Evolutionary conservation across 2,797 vertebrate genomes (phyloP), one percentile per base, ranked within the genome.

Genomic region (Typhlichthys subterraneus): DNA sequence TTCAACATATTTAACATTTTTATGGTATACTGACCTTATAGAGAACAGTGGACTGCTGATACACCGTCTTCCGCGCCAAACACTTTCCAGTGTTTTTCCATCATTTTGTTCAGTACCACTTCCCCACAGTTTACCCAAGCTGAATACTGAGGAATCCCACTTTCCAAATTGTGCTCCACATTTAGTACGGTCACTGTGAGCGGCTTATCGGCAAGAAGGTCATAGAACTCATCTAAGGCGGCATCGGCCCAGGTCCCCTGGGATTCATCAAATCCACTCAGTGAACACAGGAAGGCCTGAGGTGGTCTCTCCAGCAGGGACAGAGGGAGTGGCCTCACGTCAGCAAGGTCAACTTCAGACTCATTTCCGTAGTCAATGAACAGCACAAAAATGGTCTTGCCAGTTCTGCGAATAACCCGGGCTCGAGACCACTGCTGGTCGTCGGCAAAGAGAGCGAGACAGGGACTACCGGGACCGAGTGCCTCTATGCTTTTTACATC

Each of bases 311-410:
- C 52, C 50, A 94, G 57, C 29, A 98, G 83, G 12, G 70, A 73
- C 29, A 53, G 1, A 0, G 95, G 88, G 12, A 97, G 76, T 10
- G 73, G 67, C 73, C 70, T 92, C 17, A 96, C 65, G 33, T 88
- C 53, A 17, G 88, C 74, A 9, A 85, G 9, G 45, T 83, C 77
- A 45, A 91, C 64, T 0, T 89, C 82, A 10, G 93, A 91, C 29
- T 93, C 77, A 0, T 94, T 96, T 62, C 97, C 96, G 0, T 95
- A 96, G 83, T 98, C 96, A 10, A 96, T 69, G 0, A 95, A 94
- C 57, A 93, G 69, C 49, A 97, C 90, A 0, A 70, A 80, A 0
- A 93, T 1, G 0, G 17, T 31, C 19, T 69, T 42, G 8, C 66
- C 79, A 3, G 70, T 75, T 59, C 87, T 68, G 0, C 61, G 47